Evolutionary conservation across 2,888 invertebrate species (phyloP), one percentile per base, ranked within the genome.

Genomic region (Mythimna pallens): DNA sequence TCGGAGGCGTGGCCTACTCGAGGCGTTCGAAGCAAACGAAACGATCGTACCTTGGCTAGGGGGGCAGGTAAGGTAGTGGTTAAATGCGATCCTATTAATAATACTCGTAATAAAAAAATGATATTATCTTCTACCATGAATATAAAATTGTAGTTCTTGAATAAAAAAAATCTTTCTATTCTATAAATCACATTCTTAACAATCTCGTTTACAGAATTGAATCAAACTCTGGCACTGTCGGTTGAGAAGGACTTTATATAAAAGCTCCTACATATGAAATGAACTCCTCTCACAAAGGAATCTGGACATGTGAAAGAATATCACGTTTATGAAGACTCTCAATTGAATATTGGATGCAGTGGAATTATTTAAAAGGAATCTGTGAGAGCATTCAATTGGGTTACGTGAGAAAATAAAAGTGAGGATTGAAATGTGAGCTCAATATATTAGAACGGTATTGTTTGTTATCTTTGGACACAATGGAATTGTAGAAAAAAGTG

Each of bases 241-340:
- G 55, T 62, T 71, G 17, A 50, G 58, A 73, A 82, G 8, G 65
- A 74, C 66, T 76, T 78, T 62, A 86, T 78, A 80, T 62, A 62
- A 61, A 84, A 78, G 47, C 62, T 78, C 22, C 66, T 61, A 67
- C 63, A 77, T 75, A 61, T 69, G 63, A 80, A 85, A 82, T 80
- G 73, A 76, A 77, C 43, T 73, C 54, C 17, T 66, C 57, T 63
- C 34, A 76, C 68, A 85, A 73, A 73, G 62, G 63, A 69, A 61
- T 77, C 52, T 66, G 76, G 74, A 76, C 66, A 73, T 72, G 82
- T 66, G 70, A 61, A 73, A 61, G 78, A 80, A 80, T 84, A 85
- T 82, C 65, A 76, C 77, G 54, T 65, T 73, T 75, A 73, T 80
- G 77, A 66, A 70, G 61, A 74, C 43, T 67, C 61, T 54, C 54